phyloP scores from a whole-genome alignment of 1,140 invertebrate species.

The Drosophila trapezifrons region DNA sequence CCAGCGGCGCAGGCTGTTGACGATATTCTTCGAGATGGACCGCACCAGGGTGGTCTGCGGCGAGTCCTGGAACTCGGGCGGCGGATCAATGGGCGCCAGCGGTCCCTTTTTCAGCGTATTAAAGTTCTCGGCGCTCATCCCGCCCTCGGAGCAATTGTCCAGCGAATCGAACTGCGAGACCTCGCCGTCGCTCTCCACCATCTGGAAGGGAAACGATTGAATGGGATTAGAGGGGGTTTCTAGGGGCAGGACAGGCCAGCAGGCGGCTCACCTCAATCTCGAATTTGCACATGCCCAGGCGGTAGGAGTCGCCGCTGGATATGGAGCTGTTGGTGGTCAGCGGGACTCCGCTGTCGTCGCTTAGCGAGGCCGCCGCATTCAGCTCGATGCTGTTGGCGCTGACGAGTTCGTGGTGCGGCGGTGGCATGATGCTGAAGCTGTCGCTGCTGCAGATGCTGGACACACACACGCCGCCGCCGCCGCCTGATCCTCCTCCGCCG shows the following conservation, averaged over 20 bases:
- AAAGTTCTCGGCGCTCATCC: slow-evolving; percentile 91
- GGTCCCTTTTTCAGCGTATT: slow-evolving; percentile 92
- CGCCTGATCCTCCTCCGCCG: slow-evolving; percentile 8
- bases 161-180: slow-evolving; percentile 88
- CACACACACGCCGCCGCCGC: slow-evolving; percentile 33
- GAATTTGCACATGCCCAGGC: slow-evolving; percentile 84
- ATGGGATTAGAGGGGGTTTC: neutral
- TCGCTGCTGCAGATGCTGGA: slow-evolving; percentile 76
- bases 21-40: slow-evolving; percentile 75
- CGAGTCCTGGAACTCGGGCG: slow-evolving; percentile 89
- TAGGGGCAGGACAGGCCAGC: too few relatives aligned
- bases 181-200: slow-evolving; percentile 88
- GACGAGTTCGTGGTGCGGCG: slow-evolving; percentile 72
- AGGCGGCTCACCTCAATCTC: slow-evolving; percentile 85
- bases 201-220: slow-evolving; percentile 77
- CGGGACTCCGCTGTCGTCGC: slow-evolving; percentile 86
- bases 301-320: slow-evolving; percentile 86
- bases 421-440: slow-evolving; percentile 75
- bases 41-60: slow-evolving; percentile 82
- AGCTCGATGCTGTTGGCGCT: slow-evolving; percentile 82
- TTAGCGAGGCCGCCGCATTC: slow-evolving; percentile 83
- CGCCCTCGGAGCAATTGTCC: slow-evolving; percentile 87
- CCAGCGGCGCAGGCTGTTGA: slow-evolving; percentile 76
- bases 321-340: slow-evolving; percentile 86
- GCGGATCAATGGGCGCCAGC: slow-evolving; percentile 90